These are phyloP conservation scores for Cantharis flavilabris DNA, from an alignment of 2,888 invertebrate species.

Conservation along the genomic window DNA sequence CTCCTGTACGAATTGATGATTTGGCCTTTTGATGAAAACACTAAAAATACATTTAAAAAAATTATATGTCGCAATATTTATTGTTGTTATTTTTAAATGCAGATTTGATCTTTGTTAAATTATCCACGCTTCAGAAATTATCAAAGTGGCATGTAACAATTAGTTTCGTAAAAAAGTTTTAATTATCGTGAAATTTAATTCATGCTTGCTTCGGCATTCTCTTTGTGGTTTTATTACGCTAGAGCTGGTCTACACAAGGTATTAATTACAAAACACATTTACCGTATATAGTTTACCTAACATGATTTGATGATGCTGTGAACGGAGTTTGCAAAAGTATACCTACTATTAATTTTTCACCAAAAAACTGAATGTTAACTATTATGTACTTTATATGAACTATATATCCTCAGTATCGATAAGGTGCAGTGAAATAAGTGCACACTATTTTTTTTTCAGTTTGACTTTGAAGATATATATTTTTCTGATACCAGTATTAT, in stretches of 20 bases:
- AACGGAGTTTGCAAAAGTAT: background rate
- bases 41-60: background rate
- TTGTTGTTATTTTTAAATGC: background rate
- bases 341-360: background rate
- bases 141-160: background rate
- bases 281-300: background rate
- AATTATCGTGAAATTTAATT: background rate
- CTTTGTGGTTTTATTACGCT: background rate
- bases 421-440: too few relatives aligned
- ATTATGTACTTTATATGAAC: too few relatives aligned
- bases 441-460: too few relatives aligned
- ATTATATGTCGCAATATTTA: background rate
- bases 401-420: too few relatives aligned
- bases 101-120: background rate
- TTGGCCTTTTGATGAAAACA: too few relatives aligned
- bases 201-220: background rate
- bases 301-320: background rate
- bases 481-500: too few relatives aligned
- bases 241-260: background rate
- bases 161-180: background rate
- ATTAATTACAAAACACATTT: background rate
- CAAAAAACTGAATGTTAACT: too few relatives aligned
- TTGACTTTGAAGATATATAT: too few relatives aligned
- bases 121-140: background rate
- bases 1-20: too few relatives aligned